A percentile compares a stretch with the other conserved stretches of the same genome.
These are phyloP conservation scores for Sorex araneus DNA, from an alignment of 2,113 vertebrate genomes.

Conservation along the genomic window DNA sequence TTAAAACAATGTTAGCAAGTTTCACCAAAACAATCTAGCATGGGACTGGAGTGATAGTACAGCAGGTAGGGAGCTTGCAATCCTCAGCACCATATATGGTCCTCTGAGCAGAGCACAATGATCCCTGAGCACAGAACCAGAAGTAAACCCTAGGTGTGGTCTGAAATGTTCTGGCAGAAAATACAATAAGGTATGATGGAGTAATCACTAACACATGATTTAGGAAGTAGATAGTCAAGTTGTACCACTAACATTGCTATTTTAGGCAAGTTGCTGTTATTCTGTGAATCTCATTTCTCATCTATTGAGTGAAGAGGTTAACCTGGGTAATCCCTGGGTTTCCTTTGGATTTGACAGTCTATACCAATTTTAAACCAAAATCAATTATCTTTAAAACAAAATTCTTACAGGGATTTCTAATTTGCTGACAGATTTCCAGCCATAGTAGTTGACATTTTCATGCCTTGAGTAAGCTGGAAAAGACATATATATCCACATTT, in stretches of 20 bases:
- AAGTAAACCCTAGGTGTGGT: no score
- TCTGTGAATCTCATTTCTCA: background rate
- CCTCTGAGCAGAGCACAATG: no score
- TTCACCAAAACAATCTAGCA: background rate
- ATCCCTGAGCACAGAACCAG: no score
- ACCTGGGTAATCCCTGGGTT: background rate
- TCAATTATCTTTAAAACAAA: conserved; percentile 55
- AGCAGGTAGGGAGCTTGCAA: no score
- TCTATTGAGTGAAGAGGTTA: background rate
- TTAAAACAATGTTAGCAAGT: background rate
- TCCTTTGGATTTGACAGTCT: conserved; percentile 24
- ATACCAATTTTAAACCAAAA: conserved; percentile 28
- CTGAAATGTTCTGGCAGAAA: background rate
- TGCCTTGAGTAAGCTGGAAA: background rate
- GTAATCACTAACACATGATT: background rate
- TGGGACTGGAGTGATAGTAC: no score
- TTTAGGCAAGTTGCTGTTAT: background rate
- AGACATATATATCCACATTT: background rate
- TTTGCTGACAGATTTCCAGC: conserved; percentile 5
- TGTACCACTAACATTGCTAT: background rate
- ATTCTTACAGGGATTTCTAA: conserved; percentile 3
- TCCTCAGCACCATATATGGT: no score
- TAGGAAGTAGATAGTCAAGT: background rate
- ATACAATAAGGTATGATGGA: background rate
- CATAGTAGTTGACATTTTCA: background rate